Conservation (phyloP, 2,888 invertebrate species). For the Drosophila maculinotata region DNA sequence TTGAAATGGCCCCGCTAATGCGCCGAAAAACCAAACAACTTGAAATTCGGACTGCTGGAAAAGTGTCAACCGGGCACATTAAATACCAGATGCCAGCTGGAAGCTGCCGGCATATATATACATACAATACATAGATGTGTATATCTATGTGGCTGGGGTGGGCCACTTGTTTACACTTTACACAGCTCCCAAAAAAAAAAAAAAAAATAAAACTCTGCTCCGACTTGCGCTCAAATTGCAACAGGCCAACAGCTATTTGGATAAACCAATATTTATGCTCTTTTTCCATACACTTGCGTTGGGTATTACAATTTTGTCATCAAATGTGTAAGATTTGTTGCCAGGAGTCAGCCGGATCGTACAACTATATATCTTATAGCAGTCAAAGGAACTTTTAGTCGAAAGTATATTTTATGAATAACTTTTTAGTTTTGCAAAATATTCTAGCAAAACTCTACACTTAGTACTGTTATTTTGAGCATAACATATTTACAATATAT, state of each 20-base stretch:
- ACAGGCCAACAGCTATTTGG: conserved; percentile 29
- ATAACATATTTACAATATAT: too few relatives aligned
- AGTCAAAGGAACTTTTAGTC: background rate
- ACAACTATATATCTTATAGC: background rate
- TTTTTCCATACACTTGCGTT: conserved; percentile 5
- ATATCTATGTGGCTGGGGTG: conserved; percentile 16
- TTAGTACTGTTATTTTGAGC: too few relatives aligned
- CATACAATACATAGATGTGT: background rate
- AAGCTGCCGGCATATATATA: conserved; percentile 1
- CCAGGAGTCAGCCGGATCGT: background rate
- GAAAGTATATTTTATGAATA: background rate
- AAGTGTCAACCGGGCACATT: conserved; percentile 58
- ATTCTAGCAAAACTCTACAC: too few relatives aligned
- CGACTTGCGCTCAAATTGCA: conserved; percentile 29
- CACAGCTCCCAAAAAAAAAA: conserved; percentile 17
- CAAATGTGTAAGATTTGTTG: background rate
- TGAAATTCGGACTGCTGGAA: conserved; percentile 28
- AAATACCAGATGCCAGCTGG: conserved; percentile 33
- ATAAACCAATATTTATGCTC: conserved; percentile 33
- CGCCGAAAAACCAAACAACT: conserved; percentile 39
- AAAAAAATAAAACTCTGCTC: conserved; percentile 18
- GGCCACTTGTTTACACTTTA: conserved; percentile 63
- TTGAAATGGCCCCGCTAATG: conserved; percentile 75
- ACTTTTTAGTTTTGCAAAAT: background rate
- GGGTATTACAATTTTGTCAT: background rate